Percentiles rank a stretch among this genome's conserved stretches.
Evolutionary conservation across 2,797 vertebrate genomes (phyloP).

Genomic region (Thamnophis elegans): DNA sequence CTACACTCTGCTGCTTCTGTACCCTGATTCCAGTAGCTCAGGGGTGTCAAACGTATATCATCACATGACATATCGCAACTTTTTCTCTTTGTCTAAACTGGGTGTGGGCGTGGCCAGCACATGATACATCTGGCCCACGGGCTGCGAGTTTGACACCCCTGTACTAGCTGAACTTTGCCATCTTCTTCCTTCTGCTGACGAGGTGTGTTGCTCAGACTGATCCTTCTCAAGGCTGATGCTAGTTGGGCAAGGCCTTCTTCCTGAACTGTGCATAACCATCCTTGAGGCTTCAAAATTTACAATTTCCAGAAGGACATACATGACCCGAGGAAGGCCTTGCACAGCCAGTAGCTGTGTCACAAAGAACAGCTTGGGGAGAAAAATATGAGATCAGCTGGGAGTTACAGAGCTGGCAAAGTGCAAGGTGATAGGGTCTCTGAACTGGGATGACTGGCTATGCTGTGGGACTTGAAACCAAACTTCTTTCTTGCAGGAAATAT

Average conservation of each 20-base stretch:
- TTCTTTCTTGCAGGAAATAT: constrained; percentile 25
- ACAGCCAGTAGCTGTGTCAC: neutral
- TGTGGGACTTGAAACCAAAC: neutral
- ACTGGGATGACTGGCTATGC: neutral
- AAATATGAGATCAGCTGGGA: neutral
- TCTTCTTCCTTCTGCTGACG: neutral
- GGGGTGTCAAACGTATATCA: too few species aligned
- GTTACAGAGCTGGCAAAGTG: neutral
- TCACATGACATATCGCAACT: too few species aligned
- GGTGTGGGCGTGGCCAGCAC: too few species aligned
- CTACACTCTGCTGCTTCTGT: neutral
- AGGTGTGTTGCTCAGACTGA: neutral
- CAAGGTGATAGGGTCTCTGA: neutral
- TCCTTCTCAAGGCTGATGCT: neutral
- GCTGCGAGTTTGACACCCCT: too few species aligned
- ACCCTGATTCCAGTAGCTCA: neutral
- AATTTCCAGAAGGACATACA: neutral
- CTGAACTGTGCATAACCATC: neutral
- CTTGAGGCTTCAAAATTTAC: neutral
- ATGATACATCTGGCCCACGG: too few species aligned
- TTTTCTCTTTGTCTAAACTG: too few species aligned
- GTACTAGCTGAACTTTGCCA: neutral
- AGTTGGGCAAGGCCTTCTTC: neutral
- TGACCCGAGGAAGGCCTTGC: neutral
- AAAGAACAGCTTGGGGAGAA: neutral